Evolutionary conservation across 1,140 invertebrate genomes (phyloP), one percentile per base, ranked within the genome.

Genomic region (Manduca sexta): DNA sequence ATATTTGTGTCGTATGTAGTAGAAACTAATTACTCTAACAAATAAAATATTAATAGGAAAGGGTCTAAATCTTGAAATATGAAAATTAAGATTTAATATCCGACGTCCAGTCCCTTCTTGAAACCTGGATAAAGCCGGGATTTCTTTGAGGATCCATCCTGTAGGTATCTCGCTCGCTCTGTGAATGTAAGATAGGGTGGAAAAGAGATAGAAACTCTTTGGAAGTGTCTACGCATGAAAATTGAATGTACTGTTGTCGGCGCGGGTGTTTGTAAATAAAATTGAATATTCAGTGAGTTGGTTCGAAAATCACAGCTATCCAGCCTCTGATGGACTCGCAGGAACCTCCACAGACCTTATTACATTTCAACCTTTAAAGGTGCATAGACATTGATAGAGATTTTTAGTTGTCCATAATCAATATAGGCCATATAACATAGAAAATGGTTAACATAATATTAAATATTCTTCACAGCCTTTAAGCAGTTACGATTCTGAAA

Each of bases 261-360:
- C 49, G 57, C 56, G 60, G 66, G 54, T 61, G 58, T 80, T 80
- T 74, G 70, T 72, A 65, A 72, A 75, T 69, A 79, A 79, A 79
- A 83, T 83, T 81, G 72, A 78, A 79, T 79, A 84, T 81, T 75
- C 77, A 81, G 64, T 69, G 60, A 65, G 71, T 65, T 63, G 63
- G 58, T 68, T 51, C 51, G 57, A 55, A 78, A 83, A 83, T 83
- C 79, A 73, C 75, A 57, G 72, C 59, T 71, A 63, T 63, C 59
- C 60, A 41, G 49, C 55, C 51, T 45, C 21, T 65, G 60, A 58
- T 52, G 68, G 66, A 74, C 69, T 50, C 47, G 33, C 38, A 46
- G 30, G 51, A 30, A 29, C 18, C 21, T 14, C 39, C 44, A 51
- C 7, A 16, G 53, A 17, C 11, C 12, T 7, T 58, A 70, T 68